Evolutionary conservation across 53 echinoderm and acorn worm genomes (phyloP).

Genomic region (Echinometra lucunter): DNA sequence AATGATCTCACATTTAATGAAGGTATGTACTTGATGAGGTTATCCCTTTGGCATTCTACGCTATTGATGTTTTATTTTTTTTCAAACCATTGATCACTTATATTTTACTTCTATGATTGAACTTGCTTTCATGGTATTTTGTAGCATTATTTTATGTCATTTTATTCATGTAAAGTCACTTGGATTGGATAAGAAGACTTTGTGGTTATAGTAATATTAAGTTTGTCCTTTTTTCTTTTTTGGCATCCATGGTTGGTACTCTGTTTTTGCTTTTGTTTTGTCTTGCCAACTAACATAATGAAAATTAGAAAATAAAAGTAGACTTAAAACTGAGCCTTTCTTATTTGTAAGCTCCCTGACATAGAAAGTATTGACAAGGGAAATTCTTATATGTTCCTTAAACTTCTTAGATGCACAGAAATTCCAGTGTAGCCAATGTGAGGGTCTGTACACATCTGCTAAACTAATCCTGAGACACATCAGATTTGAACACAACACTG

Average conservation of each 20-base stretch:
- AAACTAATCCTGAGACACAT: constrained; percentile 43
- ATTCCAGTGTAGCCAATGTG: constrained; percentile 41
- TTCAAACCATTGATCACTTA: no score
- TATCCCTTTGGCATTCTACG: not conserved
- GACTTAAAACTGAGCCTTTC: not conserved
- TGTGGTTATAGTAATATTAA: no score
- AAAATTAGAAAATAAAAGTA: not conserved
- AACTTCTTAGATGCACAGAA: not conserved
- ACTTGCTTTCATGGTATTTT: no score
- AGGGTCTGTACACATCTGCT: constrained; percentile 21
- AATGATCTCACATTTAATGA: not conserved
- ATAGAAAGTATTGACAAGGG: not conserved
- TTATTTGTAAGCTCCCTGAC: no score
- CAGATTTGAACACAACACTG: constrained; percentile 6
- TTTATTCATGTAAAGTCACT: no score
- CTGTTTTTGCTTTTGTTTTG: no score
- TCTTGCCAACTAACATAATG: no score
- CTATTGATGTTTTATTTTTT: not conserved
- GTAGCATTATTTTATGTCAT: no score
- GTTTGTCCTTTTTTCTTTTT: no score
- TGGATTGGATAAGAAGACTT: no score
- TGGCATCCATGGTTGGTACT: no score
- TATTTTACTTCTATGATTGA: no score
- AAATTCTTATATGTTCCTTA: not conserved
- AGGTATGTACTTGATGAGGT: constrained; percentile 3